A percentile compares a stretch with the other conserved stretches of the same genome.
phyloP scores from a whole-genome alignment of 2,888 invertebrate genomes.

The Drosophila nr. fundita region DNA sequence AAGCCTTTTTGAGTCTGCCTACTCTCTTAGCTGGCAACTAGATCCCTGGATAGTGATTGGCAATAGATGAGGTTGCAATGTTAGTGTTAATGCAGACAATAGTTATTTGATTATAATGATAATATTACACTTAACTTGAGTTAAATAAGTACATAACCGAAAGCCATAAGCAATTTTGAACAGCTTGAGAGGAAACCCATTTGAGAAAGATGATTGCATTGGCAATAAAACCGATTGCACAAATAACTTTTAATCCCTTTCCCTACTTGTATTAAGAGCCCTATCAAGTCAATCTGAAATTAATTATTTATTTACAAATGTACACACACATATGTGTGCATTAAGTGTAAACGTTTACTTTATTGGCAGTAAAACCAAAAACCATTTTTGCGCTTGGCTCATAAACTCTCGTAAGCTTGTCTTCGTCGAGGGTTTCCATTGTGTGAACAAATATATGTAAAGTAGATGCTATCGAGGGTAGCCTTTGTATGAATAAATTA shows the following conservation, averaged over 20 bases:
- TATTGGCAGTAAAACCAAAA: conserved; percentile 7
- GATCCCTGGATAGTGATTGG: conserved; percentile 24
- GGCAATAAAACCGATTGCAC: conserved; percentile 1
- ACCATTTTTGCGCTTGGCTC: background rate
- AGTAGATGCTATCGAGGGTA: background rate
- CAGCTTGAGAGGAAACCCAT: background rate
- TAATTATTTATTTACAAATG: background rate
- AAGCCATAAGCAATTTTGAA: conserved; percentile 2
- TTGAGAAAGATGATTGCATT: conserved; percentile 4
- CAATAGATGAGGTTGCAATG: conserved; percentile 15
- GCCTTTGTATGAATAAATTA: background rate
- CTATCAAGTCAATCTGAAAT: conserved; percentile 1
- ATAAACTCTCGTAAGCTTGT: background rate
- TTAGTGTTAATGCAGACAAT: conserved; percentile 9
- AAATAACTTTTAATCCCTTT: conserved; percentile 8
- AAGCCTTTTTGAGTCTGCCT: conserved; percentile 31
- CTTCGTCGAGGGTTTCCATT: background rate
- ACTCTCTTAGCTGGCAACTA: background rate
- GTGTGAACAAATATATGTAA: background rate
- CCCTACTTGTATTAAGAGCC: background rate
- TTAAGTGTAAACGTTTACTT: background rate
- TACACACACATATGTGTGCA: background rate
- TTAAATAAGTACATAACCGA: background rate
- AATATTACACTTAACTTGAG: conserved; percentile 11
- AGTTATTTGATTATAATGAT: conserved; percentile 24